phyloP scores from a whole-genome alignment of 2,113 vertebrate species.

The Hypomesus transpacificus region DNA sequence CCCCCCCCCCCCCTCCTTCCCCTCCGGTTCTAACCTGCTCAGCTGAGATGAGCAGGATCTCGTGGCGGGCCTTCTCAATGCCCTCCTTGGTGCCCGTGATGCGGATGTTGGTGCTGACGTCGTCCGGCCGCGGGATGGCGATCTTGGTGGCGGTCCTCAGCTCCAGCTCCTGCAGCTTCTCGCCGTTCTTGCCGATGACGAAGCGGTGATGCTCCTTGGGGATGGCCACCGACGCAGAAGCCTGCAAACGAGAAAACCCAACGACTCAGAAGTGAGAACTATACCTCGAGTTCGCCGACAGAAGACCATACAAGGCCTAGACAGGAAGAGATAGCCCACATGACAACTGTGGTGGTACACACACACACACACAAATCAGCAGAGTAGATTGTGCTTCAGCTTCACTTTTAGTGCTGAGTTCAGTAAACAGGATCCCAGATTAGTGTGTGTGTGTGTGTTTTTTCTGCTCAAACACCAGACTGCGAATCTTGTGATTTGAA shows the following conservation, averaged over 20 bases:
- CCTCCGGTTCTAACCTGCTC: constrained; percentile 65
- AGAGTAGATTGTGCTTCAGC: no score
- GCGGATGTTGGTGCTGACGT: constrained; percentile 71
- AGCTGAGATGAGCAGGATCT: constrained; percentile 74
- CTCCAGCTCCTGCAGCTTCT: constrained; percentile 78
- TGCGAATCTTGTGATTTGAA: no score
- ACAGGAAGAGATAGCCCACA: no score
- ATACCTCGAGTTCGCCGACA: no score
- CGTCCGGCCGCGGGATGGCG: constrained; percentile 69
- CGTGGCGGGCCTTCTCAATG: constrained; percentile 74
- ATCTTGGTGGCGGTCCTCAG: constrained; percentile 77
- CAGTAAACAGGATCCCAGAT: neutral
- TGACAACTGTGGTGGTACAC: neutral
- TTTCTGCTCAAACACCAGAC: no score
- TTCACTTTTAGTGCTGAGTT: no score
- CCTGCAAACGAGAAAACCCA: constrained; percentile 34
- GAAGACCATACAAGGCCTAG: no score
- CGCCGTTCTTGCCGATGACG: constrained; percentile 74
- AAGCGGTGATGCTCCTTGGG: constrained; percentile 78
- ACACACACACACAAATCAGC: neutral
- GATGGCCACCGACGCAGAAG: constrained; percentile 71
- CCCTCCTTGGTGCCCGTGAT: constrained; percentile 75
- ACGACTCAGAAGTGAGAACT: neutral
- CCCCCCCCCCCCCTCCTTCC: neutral
- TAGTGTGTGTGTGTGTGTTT: no score